phyloP scores from a whole-genome alignment of 2,888 invertebrate species.

The Drosophila melanosoma region DNA sequence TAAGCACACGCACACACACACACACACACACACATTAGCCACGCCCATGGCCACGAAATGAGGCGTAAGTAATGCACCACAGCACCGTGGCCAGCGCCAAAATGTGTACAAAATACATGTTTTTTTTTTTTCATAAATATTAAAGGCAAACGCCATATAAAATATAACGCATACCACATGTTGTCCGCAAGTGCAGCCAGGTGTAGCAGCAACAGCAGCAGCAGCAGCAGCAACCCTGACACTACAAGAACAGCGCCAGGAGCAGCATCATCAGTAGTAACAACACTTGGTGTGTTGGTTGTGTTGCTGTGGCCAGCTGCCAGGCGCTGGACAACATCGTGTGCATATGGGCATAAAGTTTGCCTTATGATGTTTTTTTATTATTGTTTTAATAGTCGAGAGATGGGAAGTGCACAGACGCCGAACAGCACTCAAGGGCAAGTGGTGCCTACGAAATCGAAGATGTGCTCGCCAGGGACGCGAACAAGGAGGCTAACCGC shows the following conservation, averaged over 20 bases:
- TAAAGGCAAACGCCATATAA: conserved; percentile 59
- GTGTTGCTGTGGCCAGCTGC: conserved; percentile 53
- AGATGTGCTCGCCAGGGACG: conserved; percentile 63
- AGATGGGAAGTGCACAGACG: conserved; percentile 9
- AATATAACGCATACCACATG: conserved; percentile 70
- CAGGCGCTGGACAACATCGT: conserved; percentile 33
- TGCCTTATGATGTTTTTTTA: conserved; percentile 60
- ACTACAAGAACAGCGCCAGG: conserved; percentile 19
- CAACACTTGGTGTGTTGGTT: conserved; percentile 43
- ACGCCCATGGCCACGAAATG: conserved; percentile 53
- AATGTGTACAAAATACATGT: conserved; percentile 46
- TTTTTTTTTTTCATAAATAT: conserved; percentile 64
- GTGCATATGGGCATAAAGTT: conserved; percentile 56
- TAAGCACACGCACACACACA: conserved; percentile 40
- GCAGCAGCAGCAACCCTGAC: conserved; percentile 26
- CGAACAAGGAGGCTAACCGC: conserved; percentile 73
- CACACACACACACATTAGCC: conserved; percentile 23
- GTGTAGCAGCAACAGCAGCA: conserved; percentile 37
- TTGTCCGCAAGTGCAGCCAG: conserved; percentile 63
- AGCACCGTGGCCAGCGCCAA: conserved; percentile 39
- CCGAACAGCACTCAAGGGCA: conserved; percentile 43
- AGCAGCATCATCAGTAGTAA: conserved; percentile 14
- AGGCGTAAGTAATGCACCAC: conserved; percentile 47
- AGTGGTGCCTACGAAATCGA: conserved; percentile 62
- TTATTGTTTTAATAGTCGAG: conserved; percentile 71